Percentiles rank a stretch among this genome's conserved stretches.
phyloP scores from a whole-genome alignment of 2,888 invertebrate species.

The Tenodera sinensis region DNA sequence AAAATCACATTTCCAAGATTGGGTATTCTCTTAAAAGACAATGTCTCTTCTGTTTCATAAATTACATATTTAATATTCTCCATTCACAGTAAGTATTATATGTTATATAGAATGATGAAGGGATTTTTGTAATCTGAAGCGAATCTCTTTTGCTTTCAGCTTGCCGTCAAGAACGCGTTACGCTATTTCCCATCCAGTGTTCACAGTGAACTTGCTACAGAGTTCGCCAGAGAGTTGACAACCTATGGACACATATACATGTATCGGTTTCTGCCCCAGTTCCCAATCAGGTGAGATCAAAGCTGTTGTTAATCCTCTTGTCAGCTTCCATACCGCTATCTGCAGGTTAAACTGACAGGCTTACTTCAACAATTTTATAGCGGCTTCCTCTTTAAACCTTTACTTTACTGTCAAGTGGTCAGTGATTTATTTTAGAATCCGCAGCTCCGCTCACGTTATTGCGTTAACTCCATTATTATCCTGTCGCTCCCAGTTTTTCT shows the following conservation, averaged over 20 bases:
- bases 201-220: constrained; percentile 48
- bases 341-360: neutral
- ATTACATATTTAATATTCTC: too few relatives aligned
- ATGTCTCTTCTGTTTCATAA: too few relatives aligned
- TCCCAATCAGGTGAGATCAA: constrained; percentile 34
- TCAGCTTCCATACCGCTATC: neutral
- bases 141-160: constrained; percentile 38
- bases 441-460: too few relatives aligned
- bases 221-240: constrained; percentile 53
- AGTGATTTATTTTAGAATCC: too few relatives aligned
- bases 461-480: too few relatives aligned
- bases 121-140: neutral
- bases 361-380: too few relatives aligned
- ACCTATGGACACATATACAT: constrained; percentile 59
- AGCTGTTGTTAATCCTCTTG: neutral
- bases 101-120: neutral
- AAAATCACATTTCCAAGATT: too few relatives aligned
- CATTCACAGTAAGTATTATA: too few relatives aligned
- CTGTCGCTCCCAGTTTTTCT: too few relatives aligned
- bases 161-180: constrained; percentile 55
- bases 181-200: constrained; percentile 53
- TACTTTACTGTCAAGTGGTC: too few relatives aligned
- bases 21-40: too few relatives aligned
- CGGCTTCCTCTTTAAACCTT: too few relatives aligned
- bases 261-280: constrained; percentile 43